Percentiles rank a stretch among this genome's conserved stretches.
These are phyloP conservation scores for Carlito syrichta DNA, from an alignment of 2,113 vertebrate species.

Conservation along the genomic window DNA sequence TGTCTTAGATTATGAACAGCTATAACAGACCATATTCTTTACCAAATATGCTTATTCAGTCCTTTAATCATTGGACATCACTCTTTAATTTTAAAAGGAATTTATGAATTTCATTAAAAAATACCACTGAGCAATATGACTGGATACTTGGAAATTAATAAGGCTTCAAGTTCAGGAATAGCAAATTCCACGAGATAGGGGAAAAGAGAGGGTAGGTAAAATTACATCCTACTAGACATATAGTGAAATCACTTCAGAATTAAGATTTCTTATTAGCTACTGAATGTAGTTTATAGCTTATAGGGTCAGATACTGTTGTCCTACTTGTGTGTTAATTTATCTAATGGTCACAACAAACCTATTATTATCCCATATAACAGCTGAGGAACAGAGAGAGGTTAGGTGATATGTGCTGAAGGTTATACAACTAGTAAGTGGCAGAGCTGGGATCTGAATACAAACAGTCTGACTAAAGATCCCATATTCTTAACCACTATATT, in stretches of 20 bases:
- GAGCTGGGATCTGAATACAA: not conserved
- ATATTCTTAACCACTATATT: not conserved
- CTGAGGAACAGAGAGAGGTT: not conserved
- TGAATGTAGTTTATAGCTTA: not conserved
- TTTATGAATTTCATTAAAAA: conserved; percentile 22
- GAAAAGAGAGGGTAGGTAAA: not conserved
- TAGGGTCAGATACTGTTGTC: not conserved
- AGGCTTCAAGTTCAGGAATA: not conserved
- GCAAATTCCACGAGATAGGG: not conserved
- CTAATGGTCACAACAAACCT: not conserved
- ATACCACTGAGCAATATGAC: not conserved
- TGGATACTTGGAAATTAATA: not conserved
- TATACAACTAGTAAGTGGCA: not conserved
- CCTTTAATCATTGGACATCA: conserved; percentile 17
- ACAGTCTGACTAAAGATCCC: not conserved
- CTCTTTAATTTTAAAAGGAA: conserved; percentile 20
- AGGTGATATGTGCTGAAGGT: not conserved
- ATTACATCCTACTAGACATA: not conserved
- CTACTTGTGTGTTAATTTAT: not conserved
- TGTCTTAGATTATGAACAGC: conserved; percentile 29
- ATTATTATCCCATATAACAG: not conserved
- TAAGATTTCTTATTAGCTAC: not conserved
- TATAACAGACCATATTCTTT: not conserved
- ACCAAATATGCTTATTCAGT: not conserved
- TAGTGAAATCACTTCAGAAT: not conserved